A percentile compares a stretch with the other conserved stretches of the same genome.
Conservation (phyloP, 1,140 invertebrate genomes). For the Chrysoperla carnea region DNA sequence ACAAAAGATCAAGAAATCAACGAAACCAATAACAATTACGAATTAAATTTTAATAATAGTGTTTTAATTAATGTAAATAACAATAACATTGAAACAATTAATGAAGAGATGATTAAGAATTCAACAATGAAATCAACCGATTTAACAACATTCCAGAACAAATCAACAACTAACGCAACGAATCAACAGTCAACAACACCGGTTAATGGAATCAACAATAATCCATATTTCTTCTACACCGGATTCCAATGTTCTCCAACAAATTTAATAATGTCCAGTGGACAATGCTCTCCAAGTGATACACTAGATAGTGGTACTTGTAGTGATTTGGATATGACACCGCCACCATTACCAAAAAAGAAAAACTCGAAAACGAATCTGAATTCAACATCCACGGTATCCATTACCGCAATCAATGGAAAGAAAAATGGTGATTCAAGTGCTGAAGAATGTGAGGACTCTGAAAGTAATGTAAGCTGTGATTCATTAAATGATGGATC, state of each 20-base stretch:
- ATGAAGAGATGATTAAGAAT: conserved; percentile 2
- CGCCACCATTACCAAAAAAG: conserved; percentile 49
- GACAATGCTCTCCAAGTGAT: conserved; percentile 59
- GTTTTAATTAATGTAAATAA: no score
- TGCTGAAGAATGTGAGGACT: conserved; percentile 38
- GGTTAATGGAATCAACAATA: conserved; percentile 7
- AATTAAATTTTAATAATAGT: no score
- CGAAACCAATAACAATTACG: no score
- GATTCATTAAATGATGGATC: conserved; percentile 44
- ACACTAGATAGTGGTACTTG: conserved; percentile 67
- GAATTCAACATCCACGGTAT: conserved; percentile 21
- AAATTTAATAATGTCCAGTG: conserved; percentile 43
- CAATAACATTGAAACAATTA: no score
- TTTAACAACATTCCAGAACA: neutral
- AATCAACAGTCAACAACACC: conserved; percentile 31
- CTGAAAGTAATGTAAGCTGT: conserved; percentile 50
- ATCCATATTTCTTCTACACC: conserved; percentile 32
- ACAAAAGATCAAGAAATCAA: no score
- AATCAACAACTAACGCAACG: conserved; percentile 12
- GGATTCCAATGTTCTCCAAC: conserved; percentile 22
- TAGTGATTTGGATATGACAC: conserved; percentile 58
- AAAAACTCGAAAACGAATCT: conserved; percentile 26
- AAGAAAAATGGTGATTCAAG: conserved; percentile 30
- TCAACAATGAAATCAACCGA: conserved; percentile 3
- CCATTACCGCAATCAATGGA: conserved; percentile 24